Conservation (phyloP, 1,140 invertebrate species). For the Xylocopa sonorina region DNA sequence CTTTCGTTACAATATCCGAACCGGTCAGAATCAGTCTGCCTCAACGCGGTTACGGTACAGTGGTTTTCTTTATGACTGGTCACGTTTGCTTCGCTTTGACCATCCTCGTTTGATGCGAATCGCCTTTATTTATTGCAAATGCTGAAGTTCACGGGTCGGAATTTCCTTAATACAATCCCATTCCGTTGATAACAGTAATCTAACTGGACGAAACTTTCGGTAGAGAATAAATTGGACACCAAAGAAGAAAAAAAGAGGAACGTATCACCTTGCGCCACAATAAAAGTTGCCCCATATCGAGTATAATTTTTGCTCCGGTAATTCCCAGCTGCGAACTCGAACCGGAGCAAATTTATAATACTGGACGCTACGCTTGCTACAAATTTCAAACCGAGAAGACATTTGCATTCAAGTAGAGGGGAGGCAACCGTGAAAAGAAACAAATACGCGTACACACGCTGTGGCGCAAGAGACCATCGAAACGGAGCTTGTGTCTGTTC, state of each 20-base stretch:
- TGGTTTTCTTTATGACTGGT: background rate
- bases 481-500: background rate
- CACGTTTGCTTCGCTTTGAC: background rate
- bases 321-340: background rate
- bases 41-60: background rate
- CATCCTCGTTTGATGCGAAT: background rate
- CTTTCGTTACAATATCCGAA: slow-evolving; percentile 3
- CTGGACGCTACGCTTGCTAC: background rate
- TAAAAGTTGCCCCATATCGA: too few relatives aligned
- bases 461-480: background rate
- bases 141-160: too few relatives aligned
- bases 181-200: too few relatives aligned
- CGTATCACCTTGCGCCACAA: too few relatives aligned
- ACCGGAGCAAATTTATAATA: background rate
- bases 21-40: background rate
- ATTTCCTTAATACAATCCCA: too few relatives aligned
- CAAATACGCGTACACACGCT: background rate
- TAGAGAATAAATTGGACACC: too few relatives aligned
- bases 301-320: too few relatives aligned
- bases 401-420: background rate
- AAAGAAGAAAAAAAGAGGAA: too few relatives aligned
- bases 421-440: background rate
- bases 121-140: background rate
- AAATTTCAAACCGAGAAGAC: background rate
- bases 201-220: too few relatives aligned